phyloP scores from a whole-genome alignment of 2,797 vertebrate species.

The Sebastes nivosus region DNA sequence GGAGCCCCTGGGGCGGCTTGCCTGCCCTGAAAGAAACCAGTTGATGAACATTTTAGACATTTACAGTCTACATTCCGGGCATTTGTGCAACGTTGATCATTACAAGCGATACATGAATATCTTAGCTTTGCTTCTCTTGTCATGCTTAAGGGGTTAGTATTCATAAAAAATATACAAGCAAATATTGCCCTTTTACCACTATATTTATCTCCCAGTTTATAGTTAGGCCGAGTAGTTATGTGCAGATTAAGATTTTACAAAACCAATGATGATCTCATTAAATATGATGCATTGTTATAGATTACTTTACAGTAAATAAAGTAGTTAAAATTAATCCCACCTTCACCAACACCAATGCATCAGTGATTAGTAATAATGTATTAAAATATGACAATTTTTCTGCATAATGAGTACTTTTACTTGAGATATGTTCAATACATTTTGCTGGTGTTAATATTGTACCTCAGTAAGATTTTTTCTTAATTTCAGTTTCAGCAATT shows the following conservation, averaged over 20 bases:
- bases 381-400: too few species aligned
- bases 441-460: not conserved
- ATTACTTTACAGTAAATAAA: not conserved
- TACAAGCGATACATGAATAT: too few species aligned
- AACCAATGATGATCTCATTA: not conserved
- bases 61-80: too few species aligned
- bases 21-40: too few species aligned
- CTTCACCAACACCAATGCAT: not conserved
- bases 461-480: accelerated
- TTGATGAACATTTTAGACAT: too few species aligned
- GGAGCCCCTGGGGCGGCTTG: too few species aligned
- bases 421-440: not conserved
- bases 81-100: too few species aligned
- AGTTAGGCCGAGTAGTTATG: not conserved
- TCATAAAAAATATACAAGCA: too few species aligned
- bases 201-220: not conserved
- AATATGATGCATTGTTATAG: not conserved
- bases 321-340: not conserved
- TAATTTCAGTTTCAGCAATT: too few species aligned
- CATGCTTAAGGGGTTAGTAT: too few species aligned
- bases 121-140: too few species aligned
- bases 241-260: not conserved
- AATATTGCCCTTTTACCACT: not conserved
- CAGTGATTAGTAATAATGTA: not conserved
- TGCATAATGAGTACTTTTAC: not conserved